phyloP scores from a whole-genome alignment of 2,888 invertebrate species.

The Eupithecia subumbrata region DNA sequence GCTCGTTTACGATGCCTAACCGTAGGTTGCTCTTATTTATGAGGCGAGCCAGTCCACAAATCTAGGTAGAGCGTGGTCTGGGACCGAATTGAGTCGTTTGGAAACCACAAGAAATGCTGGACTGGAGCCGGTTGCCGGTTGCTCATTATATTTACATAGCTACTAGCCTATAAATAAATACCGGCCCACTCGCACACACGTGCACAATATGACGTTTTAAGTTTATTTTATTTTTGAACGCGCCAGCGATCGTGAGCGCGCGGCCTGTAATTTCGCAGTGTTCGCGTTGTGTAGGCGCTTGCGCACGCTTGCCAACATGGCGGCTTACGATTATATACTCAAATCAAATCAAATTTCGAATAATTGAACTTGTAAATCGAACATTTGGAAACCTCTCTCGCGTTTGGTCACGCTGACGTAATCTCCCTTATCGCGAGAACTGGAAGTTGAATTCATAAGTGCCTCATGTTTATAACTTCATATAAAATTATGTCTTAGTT shows the following conservation, averaged over 20 bases:
- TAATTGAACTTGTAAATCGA: constrained; percentile 58
- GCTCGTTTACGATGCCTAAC: constrained; percentile 26
- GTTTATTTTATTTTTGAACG: constrained; percentile 84
- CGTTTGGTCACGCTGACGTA: constrained; percentile 30
- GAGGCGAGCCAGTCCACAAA: constrained; percentile 21
- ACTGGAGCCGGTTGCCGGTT: constrained; percentile 63
- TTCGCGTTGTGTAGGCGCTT: constrained; percentile 81
- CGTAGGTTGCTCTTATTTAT: constrained; percentile 29
- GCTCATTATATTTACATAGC: constrained; percentile 81
- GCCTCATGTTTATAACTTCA: constrained; percentile 68
- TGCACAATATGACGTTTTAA: constrained; percentile 82
- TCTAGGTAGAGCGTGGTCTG: constrained; percentile 43
- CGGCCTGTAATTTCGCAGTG: constrained; percentile 82
- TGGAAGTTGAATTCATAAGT: constrained; percentile 67
- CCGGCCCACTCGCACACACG: constrained; percentile 79
- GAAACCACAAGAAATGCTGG: constrained; percentile 76
- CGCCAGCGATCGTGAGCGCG: constrained; percentile 72
- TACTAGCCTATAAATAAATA: constrained; percentile 84
- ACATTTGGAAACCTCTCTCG: constrained; percentile 47
- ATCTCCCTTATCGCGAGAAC: constrained; percentile 58
- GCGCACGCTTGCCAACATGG: constrained; percentile 80
- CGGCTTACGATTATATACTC: constrained; percentile 64
- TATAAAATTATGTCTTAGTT: constrained; percentile 68
- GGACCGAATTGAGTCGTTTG: constrained; percentile 78
- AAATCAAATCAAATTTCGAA: constrained; percentile 61